Percentiles rank a stretch among this genome's conserved stretches.
These are phyloP conservation scores for Drosophila leontia DNA, from an alignment of 1,140 invertebrate genomes.

Conservation along the genomic window DNA sequence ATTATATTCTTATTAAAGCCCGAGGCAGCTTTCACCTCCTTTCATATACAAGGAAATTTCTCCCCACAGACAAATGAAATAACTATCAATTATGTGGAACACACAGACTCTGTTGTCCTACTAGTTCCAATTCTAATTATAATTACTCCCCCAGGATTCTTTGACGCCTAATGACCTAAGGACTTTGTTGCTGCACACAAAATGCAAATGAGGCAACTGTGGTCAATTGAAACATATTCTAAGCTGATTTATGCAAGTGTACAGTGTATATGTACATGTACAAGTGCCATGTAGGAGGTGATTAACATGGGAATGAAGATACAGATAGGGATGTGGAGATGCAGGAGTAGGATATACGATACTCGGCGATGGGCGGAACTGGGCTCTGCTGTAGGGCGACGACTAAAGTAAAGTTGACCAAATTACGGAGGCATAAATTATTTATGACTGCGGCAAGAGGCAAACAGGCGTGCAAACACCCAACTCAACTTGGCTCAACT, in stretches of 20 bases:
- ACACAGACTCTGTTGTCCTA: conserved; percentile 31
- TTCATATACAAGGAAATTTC: conserved; percentile 18
- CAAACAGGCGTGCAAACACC: conserved; percentile 61
- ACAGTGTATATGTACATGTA: conserved; percentile 18
- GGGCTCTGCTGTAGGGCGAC: conserved; percentile 14
- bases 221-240: conserved; percentile 66
- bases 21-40: conserved; percentile 5
- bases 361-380: conserved; percentile 12
- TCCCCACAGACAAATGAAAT: conserved; percentile 45
- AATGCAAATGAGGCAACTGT: conserved; percentile 51
- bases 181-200: conserved; percentile 35
- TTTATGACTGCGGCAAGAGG: conserved; percentile 72
- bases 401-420: conserved; percentile 70
- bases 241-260: conserved; percentile 64
- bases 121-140: conserved; percentile 48
- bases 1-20: conserved; percentile 16
- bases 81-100: conserved; percentile 53
- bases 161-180: conserved; percentile 48
- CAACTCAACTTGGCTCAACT: conserved; percentile 41
- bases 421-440: conserved; percentile 80
- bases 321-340: conserved; percentile 47
- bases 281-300: conserved; percentile 25
- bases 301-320: conserved; percentile 81
- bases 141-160: conserved; percentile 57
- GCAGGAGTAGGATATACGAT: conserved; percentile 1